Evolutionary conservation across 2,113 vertebrate genomes (phyloP).

Genomic region (Gila orcuttii): DNA sequence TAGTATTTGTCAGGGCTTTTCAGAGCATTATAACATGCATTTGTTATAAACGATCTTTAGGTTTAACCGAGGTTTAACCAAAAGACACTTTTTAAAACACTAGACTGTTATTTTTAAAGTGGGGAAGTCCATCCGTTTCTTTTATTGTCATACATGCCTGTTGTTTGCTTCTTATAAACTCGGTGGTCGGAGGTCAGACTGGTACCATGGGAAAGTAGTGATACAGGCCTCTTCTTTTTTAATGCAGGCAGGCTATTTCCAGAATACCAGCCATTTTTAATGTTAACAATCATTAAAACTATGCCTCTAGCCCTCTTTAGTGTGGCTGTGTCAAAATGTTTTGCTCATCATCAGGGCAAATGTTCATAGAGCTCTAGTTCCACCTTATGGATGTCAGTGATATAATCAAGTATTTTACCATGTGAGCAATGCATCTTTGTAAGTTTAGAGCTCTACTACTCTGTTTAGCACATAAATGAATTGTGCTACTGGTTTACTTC

Average conservation of each 20-base stretch:
- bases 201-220: conserved; percentile 75
- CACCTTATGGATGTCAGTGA: conserved; percentile 60
- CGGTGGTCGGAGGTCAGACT: conserved; percentile 66
- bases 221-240: conserved; percentile 60
- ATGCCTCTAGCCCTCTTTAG: conserved; percentile 62
- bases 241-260: conserved; percentile 72
- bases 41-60: neutral
- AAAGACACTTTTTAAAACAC: neutral
- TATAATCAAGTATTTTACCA: neutral
- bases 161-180: conserved; percentile 41
- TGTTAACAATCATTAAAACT: conserved; percentile 68
- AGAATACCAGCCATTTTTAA: conserved; percentile 63
- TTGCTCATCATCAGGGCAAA: conserved; percentile 42
- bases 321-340: conserved; percentile 29
- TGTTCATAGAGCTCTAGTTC: conserved; percentile 61
- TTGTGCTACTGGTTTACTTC: neutral
- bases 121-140: neutral
- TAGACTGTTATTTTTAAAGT: conserved; percentile 16
- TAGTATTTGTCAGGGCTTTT: neutral
- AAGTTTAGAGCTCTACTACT: neutral
- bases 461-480: neutral
- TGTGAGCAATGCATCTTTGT: neutral
- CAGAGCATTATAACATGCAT: neutral
- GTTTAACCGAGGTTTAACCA: neutral
- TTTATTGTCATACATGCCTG: conserved; percentile 31